These are phyloP conservation scores for Brachionus asplanchnoidis DNA, from an alignment of 1,140 invertebrate species.

Conservation along the genomic window DNA sequence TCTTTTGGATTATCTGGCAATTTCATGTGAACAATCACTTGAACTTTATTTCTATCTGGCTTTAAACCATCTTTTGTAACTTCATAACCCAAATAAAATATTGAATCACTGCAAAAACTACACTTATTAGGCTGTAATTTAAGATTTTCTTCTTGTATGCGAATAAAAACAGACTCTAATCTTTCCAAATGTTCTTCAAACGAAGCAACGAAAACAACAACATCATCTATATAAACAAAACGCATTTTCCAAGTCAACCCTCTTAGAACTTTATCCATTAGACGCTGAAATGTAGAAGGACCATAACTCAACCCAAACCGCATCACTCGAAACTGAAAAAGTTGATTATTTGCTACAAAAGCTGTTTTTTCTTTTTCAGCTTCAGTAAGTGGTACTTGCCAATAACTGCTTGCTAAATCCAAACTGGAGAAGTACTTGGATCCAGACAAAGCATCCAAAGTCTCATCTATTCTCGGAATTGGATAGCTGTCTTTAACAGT, in stretches of 20 bases:
- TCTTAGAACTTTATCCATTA: constrained; percentile 46
- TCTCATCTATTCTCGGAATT: not conserved
- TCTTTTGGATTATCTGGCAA: constrained; percentile 46
- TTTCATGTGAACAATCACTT: constrained; percentile 46
- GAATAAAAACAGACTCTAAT: not conserved
- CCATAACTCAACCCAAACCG: constrained; percentile 56
- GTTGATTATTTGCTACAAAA: not conserved
- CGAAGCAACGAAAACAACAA: not conserved
- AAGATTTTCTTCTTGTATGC: not conserved
- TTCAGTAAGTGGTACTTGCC: constrained; percentile 48
- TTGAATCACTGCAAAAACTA: not conserved
- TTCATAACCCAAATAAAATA: not conserved
- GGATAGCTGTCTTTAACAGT: not conserved
- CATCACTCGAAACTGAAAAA: constrained; percentile 49
- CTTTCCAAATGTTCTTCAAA: constrained; percentile 44
- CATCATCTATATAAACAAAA: constrained; percentile 19
- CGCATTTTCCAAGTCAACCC: not conserved
- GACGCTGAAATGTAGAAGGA: constrained; percentile 50
- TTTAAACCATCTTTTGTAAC: not conserved
- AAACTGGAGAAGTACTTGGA: constrained; percentile 42
- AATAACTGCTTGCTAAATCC: constrained; percentile 51
- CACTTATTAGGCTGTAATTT: not conserved
- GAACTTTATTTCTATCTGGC: constrained; percentile 41
- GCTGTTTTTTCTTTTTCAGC: constrained; percentile 46
- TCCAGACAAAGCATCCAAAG: not conserved